Conservation (phyloP, 2,888 invertebrate genomes). For the Teinopalpus imperialis region DNA sequence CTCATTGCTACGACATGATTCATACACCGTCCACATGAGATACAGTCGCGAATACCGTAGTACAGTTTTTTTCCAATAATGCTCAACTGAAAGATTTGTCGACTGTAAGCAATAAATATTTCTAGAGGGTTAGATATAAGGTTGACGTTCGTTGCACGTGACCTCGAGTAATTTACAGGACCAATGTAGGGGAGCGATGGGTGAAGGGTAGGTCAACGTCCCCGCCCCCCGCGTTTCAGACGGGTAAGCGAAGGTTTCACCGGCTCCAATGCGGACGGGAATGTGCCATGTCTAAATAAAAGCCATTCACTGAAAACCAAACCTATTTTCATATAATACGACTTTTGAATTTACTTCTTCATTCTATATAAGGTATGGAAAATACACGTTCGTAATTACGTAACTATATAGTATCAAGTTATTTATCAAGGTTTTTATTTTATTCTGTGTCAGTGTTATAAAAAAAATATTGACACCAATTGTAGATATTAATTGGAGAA, state of each 20-base stretch:
- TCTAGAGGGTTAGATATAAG: conserved; percentile 53
- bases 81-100: conserved; percentile 43
- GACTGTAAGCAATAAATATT: conserved; percentile 45
- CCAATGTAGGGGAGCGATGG: conserved; percentile 39
- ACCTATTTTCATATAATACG: conserved; percentile 12
- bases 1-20: conserved; percentile 47
- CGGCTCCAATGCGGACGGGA: conserved; percentile 23
- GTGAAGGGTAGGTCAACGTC: conserved; percentile 65
- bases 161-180: conserved; percentile 27
- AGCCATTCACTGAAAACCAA: conserved; percentile 31
- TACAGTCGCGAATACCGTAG: conserved; percentile 60
- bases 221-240: conserved; percentile 43
- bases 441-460: no score
- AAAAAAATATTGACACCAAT: no score
- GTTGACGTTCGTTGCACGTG: conserved; percentile 51
- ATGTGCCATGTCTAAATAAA: conserved; percentile 33
- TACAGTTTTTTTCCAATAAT: conserved; percentile 60
- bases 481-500: no score
- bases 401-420: no score
- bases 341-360: no score
- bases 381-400: no score
- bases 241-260: conserved; percentile 27
- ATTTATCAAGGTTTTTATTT: no score
- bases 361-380: no score
- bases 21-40: conserved; percentile 57